Evolutionary conservation across 1,140 invertebrate species (phyloP).

Genomic region (Kradibia gibbosae): DNA sequence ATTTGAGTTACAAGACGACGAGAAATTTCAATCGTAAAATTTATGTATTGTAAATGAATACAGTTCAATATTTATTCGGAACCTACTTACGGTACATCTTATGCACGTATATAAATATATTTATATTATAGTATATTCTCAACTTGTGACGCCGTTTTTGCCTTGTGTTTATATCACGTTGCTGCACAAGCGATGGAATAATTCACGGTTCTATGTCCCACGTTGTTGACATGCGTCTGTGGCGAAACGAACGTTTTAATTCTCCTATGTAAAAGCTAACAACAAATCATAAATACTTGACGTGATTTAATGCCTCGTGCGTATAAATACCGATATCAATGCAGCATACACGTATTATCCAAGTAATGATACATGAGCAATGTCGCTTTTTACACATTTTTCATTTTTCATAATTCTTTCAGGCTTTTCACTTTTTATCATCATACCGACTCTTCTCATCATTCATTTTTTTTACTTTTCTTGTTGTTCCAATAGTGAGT

Average conservation of each 20-base stretch:
- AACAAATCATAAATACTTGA: constrained; percentile 73
- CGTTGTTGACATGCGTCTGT: constrained; percentile 70
- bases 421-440: constrained; percentile 16
- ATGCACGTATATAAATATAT: not conserved
- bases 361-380: constrained; percentile 38
- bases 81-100: not conserved
- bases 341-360: constrained; percentile 66
- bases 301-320: constrained; percentile 71
- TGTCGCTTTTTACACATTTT: constrained; percentile 44
- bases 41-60: too few species aligned
- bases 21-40: too few species aligned
- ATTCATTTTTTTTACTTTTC: not conserved
- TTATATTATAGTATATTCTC: not conserved
- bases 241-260: constrained; percentile 74
- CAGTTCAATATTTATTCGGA: not conserved
- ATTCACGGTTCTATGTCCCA: constrained; percentile 61
- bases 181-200: constrained; percentile 65
- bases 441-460: not conserved
- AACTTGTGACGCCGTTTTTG: not conserved
- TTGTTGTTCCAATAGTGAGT: not conserved
- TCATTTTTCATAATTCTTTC: constrained; percentile 47
- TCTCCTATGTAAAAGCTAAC: constrained; percentile 73
- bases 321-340: constrained; percentile 73
- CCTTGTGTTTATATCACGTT: constrained; percentile 33
- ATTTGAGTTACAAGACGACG: too few species aligned